A percentile compares a stretch with the other conserved stretches of the same genome.
Evolutionary conservation across 2,888 invertebrate genomes (phyloP).

Genomic region (Subacronicta megacephala): DNA sequence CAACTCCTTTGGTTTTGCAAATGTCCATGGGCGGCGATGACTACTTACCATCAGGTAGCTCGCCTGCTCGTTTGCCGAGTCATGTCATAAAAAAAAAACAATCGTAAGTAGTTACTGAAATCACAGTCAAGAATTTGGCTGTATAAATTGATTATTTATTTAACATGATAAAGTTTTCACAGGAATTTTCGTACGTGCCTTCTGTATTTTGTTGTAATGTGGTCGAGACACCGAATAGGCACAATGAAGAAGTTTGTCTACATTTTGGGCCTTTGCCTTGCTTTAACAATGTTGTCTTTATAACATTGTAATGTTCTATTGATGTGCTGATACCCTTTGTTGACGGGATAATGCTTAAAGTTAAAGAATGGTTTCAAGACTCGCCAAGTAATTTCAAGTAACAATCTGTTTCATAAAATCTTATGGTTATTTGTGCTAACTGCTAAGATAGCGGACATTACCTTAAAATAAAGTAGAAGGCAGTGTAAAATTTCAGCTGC

Average conservation of each 20-base stretch:
- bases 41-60: no score
- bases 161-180: background rate
- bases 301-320: slow-evolving; percentile 26
- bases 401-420: slow-evolving; percentile 6
- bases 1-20: no score
- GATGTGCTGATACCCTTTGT: slow-evolving; percentile 29
- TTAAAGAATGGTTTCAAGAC: slow-evolving; percentile 19
- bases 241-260: slow-evolving; percentile 34
- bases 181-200: background rate
- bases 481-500: background rate
- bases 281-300: slow-evolving; percentile 3
- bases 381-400: slow-evolving; percentile 6
- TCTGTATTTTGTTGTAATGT: slow-evolving; percentile 13
- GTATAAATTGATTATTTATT: no score
- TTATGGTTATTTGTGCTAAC: background rate
- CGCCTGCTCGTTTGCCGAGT: no score
- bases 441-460: background rate
- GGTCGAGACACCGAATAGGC: slow-evolving; percentile 11
- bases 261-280: slow-evolving; percentile 12
- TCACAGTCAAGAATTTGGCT: no score
- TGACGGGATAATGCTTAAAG: slow-evolving; percentile 13
- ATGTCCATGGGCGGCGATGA: no score
- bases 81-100: no score
- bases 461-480: background rate
- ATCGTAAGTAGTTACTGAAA: no score